Evolutionary conservation across 2,113 vertebrate species (phyloP).

Genomic region (Hyla sarda): DNA sequence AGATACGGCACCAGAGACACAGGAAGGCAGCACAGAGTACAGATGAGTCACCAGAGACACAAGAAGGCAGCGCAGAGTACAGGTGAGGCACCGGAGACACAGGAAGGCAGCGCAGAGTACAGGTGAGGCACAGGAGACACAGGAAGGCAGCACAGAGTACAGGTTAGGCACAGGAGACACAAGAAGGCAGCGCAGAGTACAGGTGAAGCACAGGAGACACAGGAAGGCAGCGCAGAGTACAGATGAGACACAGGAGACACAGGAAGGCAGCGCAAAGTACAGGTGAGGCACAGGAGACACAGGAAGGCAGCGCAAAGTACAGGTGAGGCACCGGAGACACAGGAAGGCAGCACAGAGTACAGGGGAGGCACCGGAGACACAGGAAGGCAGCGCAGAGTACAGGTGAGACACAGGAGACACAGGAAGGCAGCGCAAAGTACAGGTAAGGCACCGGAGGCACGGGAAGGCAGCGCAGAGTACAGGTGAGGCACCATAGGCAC

Average conservation of each 20-base stretch:
- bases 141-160: constrained; percentile 78
- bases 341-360: constrained; percentile 78
- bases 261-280: constrained; percentile 78
- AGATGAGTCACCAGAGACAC: constrained; percentile 71
- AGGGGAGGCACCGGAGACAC: constrained; percentile 71
- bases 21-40: constrained; percentile 78
- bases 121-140: constrained; percentile 72
- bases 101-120: constrained; percentile 78
- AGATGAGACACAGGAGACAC: constrained; percentile 71
- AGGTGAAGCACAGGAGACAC: constrained; percentile 71
- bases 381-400: constrained; percentile 78
- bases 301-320: constrained; percentile 78
- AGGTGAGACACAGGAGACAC: constrained; percentile 72
- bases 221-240: constrained; percentile 78
- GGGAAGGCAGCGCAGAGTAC: constrained; percentile 81
- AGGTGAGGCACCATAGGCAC: constrained; percentile 72
- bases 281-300: constrained; percentile 72
- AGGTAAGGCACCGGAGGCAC: constrained; percentile 77
- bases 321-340: constrained; percentile 72
- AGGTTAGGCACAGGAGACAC: constrained; percentile 71
- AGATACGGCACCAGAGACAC: constrained; percentile 71
- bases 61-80: constrained; percentile 78
- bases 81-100: constrained; percentile 72
- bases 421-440: too few relatives aligned
- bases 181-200: constrained; percentile 78